A percentile compares a stretch with the other conserved stretches of the same genome.
Evolutionary conservation across 2,888 invertebrate genomes (phyloP).

Genomic region (Cosmia pyralina): DNA sequence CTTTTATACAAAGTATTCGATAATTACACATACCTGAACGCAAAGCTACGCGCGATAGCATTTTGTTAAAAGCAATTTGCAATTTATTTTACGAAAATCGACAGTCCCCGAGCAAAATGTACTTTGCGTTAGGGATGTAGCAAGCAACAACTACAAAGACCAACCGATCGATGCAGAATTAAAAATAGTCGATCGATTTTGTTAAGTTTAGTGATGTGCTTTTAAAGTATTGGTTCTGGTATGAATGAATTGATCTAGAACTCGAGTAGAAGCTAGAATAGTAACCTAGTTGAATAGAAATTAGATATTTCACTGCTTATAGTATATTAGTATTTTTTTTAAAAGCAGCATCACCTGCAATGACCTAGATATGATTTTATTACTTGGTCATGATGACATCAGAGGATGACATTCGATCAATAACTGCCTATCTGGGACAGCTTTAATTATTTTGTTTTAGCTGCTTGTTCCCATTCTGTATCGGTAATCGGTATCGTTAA

Average conservation of each 20-base stretch:
- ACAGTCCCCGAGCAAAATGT: constrained; percentile 77
- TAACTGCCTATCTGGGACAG: constrained; percentile 1
- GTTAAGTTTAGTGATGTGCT: constrained; percentile 1
- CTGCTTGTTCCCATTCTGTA: not conserved
- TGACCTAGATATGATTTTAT: constrained; percentile 53
- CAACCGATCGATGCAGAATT: not conserved
- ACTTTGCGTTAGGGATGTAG: constrained; percentile 82
- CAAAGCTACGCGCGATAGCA: constrained; percentile 93
- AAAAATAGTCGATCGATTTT: constrained; percentile 22
- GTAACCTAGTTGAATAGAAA: not conserved
- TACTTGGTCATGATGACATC: constrained; percentile 56
- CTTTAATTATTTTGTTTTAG: constrained; percentile 31
- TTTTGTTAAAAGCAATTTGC: constrained; percentile 83
- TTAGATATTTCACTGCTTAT: no score
- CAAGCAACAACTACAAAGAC: no score
- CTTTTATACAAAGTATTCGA: constrained; percentile 29
- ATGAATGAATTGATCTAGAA: no score
- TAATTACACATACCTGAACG: constrained; percentile 90
- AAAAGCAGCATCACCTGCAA: constrained; percentile 11
- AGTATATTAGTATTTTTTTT: constrained; percentile 8
- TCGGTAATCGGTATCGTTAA: not conserved
- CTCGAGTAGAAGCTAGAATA: not conserved
- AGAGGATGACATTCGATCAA: constrained; percentile 44
- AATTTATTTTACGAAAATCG: constrained; percentile 74
- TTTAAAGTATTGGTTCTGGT: not conserved